Evolutionary conservation across 2,113 vertebrate species (phyloP).

Genomic region (Xiphophorus hellerii): DNA sequence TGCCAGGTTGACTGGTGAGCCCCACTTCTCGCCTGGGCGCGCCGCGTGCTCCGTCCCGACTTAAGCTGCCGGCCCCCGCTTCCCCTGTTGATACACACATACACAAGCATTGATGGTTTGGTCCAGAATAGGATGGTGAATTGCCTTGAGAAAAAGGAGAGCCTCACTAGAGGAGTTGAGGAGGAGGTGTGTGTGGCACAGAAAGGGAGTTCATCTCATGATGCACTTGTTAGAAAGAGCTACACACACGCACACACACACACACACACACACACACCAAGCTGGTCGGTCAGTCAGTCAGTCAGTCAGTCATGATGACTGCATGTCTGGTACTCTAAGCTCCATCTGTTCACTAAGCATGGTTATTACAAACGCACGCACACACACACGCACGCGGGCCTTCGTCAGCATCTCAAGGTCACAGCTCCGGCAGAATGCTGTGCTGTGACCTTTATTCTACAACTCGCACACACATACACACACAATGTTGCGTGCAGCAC

Average conservation of each 20-base stretch:
- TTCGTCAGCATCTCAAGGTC: constrained; percentile 76
- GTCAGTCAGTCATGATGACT: constrained; percentile 77
- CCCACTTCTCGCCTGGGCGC: constrained; percentile 43
- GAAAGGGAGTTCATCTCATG: constrained; percentile 40
- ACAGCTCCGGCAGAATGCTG: constrained; percentile 64
- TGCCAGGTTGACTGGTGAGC: constrained; percentile 73
- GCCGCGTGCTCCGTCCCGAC: constrained; percentile 33
- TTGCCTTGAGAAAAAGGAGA: constrained; percentile 61
- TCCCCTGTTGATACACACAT: constrained; percentile 33
- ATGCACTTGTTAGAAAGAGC: constrained; percentile 71
- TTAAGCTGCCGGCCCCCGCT: constrained; percentile 52
- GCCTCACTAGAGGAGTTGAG: constrained; percentile 27
- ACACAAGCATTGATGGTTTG: constrained; percentile 29
- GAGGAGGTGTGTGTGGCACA: not conserved
- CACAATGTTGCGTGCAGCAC: constrained; percentile 63
- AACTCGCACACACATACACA: constrained; percentile 33
- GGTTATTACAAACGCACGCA: constrained; percentile 70
- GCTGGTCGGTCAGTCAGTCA: constrained; percentile 49
- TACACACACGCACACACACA: constrained; percentile 1
- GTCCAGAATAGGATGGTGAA: constrained; percentile 51
- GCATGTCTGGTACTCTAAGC: constrained; percentile 77
- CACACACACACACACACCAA: constrained; percentile 8
- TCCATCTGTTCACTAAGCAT: constrained; percentile 79
- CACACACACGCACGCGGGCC: constrained; percentile 39
- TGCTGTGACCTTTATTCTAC: constrained; percentile 76